A percentile compares a stretch with the other conserved stretches of the same genome.
phyloP scores from a whole-genome alignment of 2,113 vertebrate species.

The Dipodomys ordii region DNA sequence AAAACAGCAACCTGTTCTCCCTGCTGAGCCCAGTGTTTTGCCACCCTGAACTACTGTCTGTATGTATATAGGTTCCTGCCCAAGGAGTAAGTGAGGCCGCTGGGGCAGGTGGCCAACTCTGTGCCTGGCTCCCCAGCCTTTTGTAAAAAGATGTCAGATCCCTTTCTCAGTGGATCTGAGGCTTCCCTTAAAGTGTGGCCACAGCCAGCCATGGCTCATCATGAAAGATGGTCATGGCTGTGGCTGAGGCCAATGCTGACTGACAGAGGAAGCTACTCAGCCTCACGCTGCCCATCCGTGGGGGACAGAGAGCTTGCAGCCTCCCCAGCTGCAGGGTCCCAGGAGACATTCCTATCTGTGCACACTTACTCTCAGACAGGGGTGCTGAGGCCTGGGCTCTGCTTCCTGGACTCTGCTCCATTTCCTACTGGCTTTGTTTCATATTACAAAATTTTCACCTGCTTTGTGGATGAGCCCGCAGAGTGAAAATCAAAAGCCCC shows the following conservation, averaged over 20 bases:
- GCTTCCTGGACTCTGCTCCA: not conserved
- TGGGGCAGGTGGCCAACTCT: rapidly evolving
- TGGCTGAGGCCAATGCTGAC: not conserved
- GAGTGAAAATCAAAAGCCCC: not conserved
- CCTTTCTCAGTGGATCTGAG: not conserved
- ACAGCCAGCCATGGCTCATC: not conserved
- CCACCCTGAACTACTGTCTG: not conserved
- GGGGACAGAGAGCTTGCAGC: not conserved
- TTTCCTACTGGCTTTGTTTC: not conserved
- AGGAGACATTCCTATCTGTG: not conserved
- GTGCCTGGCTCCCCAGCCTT: not conserved
- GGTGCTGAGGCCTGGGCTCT: not conserved
- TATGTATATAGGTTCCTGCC: not conserved
- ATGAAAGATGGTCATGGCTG: rapidly evolving
- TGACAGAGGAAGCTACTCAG: rapidly evolving
- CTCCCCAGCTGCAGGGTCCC: too few relatives aligned
- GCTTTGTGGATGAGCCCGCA: not conserved
- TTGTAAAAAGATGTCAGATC: not conserved
- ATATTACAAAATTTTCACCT: not conserved
- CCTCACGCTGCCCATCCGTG: too few relatives aligned
- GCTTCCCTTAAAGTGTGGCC: not conserved
- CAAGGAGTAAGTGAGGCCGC: rapidly evolving
- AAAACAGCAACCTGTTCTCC: not conserved
- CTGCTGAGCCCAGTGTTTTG: not conserved
- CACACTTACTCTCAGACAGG: too few relatives aligned